Conservation (phyloP, 2,797 vertebrate genomes). For the Pseudocheirus occidentalis region DNA sequence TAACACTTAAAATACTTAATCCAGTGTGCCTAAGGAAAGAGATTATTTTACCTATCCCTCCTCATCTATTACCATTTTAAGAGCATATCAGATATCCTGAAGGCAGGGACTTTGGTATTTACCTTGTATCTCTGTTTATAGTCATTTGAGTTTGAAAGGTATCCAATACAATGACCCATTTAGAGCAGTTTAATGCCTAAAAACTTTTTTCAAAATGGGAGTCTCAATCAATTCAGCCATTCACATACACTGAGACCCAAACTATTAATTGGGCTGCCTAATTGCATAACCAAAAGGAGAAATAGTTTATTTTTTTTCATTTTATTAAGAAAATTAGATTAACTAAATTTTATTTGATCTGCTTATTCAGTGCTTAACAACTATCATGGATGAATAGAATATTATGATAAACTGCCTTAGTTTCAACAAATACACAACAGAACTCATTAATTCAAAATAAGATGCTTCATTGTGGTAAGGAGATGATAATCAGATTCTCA, state of each 20-base stretch:
- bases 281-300: background rate
- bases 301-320: background rate
- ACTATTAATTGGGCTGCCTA: background rate
- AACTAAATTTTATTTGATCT: background rate
- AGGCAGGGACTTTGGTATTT: background rate
- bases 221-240: background rate
- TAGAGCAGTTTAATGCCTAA: background rate
- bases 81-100: background rate
- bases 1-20: constrained; percentile 31
- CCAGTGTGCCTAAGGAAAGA: background rate
- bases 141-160: background rate
- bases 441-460: background rate
- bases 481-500: background rate
- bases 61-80: background rate
- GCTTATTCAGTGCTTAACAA: background rate
- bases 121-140: background rate
- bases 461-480: background rate
- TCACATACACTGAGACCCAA: background rate
- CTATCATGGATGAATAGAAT: background rate
- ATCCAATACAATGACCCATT: background rate
- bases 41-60: background rate
- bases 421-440: background rate
- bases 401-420: background rate
- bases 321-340: background rate
- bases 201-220: background rate